Percentiles rank a stretch among this genome's conserved stretches.
phyloP scores from a whole-genome alignment of 2,797 vertebrate species.

The Capromys pilorides region DNA sequence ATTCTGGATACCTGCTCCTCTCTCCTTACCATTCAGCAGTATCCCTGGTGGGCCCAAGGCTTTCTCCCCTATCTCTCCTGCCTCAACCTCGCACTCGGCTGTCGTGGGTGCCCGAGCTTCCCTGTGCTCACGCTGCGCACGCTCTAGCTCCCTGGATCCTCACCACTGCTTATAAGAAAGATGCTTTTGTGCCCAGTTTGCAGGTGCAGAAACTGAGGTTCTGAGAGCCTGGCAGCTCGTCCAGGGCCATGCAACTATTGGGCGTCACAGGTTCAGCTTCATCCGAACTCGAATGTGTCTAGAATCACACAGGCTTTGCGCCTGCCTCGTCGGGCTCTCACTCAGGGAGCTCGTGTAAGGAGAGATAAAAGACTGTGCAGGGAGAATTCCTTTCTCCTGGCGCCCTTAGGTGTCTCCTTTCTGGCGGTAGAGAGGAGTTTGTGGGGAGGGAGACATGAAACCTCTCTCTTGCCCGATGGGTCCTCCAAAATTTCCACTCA shows the following conservation, averaged over 20 bases:
- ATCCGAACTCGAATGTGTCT: background rate
- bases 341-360: background rate
- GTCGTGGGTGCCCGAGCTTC: background rate
- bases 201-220: slow-evolving; percentile 25
- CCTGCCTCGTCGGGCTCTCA: too few relatives aligned
- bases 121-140: background rate
- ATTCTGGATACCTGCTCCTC: background rate
- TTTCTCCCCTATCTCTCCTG: background rate
- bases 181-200: background rate
- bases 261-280: background rate
- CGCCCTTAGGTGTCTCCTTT: background rate
- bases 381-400: background rate
- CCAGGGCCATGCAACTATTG: background rate
- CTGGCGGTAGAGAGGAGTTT: background rate
- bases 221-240: background rate
- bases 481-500: background rate
- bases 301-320: background rate
- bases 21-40: background rate
- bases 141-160: background rate
- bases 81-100: too few relatives aligned
- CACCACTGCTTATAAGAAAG: background rate
- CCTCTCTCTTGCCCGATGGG: background rate
- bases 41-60: background rate
- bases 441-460: background rate
- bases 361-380: background rate